Evolutionary conservation across 2,797 vertebrate genomes (phyloP).

Genomic region (Silurus lanzhouensis): DNA sequence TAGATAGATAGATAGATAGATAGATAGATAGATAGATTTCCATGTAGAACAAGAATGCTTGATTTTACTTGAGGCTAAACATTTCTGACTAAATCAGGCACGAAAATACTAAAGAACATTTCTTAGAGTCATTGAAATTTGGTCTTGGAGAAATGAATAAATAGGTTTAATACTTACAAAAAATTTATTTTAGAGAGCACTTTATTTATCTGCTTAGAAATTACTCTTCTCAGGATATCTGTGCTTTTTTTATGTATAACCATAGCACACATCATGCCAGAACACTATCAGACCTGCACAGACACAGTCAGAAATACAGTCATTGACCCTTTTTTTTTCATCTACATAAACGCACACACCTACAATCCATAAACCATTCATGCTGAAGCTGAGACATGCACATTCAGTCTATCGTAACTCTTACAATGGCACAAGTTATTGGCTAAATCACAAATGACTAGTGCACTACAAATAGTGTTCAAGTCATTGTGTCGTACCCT

Average conservation of each 20-base stretch:
- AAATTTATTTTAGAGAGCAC: not conserved
- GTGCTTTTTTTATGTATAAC: not conserved
- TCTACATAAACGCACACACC: slow-evolving; percentile 10
- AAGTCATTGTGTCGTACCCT: not conserved
- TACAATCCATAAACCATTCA: slow-evolving; percentile 23
- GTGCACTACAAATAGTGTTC: not conserved
- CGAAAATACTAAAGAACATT: slow-evolving; percentile 25
- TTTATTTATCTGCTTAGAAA: slow-evolving; percentile 10
- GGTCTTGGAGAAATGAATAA: not conserved
- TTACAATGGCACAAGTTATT: not conserved
- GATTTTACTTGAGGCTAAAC: not conserved
- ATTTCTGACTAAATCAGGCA: slow-evolving; percentile 4
- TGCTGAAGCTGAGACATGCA: not conserved
- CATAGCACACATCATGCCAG: not conserved
- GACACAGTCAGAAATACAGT: slow-evolving; percentile 24
- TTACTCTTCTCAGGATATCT: not conserved
- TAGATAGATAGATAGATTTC: too few species aligned
- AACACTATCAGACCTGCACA: slow-evolving; percentile 22
- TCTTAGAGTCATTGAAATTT: slow-evolving; percentile 20
- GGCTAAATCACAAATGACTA: not conserved
- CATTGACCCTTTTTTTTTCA: not conserved
- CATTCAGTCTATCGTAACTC: not conserved
- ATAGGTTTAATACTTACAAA: not conserved
- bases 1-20: too few species aligned
- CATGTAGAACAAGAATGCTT: not conserved